These are phyloP conservation scores for Pollenia labialis DNA, from an alignment of 2,888 invertebrate species.

Conservation along the genomic window DNA sequence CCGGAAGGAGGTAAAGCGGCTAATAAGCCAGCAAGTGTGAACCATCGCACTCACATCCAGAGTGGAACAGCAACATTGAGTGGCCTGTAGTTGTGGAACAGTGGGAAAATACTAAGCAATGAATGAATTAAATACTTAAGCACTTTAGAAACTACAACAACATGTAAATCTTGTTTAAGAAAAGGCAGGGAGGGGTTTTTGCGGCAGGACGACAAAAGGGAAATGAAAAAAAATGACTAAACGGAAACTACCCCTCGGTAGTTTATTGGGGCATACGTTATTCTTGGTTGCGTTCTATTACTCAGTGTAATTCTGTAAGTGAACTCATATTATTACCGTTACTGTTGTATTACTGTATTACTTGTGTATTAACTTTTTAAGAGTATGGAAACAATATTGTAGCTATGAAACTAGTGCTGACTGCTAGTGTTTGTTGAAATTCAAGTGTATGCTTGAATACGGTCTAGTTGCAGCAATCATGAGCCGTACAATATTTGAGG, in stretches of 20 bases:
- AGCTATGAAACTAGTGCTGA: background rate
- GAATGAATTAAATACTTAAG: background rate
- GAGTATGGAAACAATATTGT: background rate
- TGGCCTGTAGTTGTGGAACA: constrained; percentile 4
- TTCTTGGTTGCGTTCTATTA: constrained; percentile 7
- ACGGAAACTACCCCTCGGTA: constrained; percentile 61
- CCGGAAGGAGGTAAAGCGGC: too few species aligned
- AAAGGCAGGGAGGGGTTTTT: constrained; percentile 3
- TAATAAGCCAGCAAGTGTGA: background rate
- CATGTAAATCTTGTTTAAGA: background rate
- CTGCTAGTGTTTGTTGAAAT: background rate
- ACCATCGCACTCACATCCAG: background rate
- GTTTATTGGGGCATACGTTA: constrained; percentile 49
- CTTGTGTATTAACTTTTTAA: background rate
- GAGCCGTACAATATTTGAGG: background rate
- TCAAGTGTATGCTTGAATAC: constrained; percentile 1
- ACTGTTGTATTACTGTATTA: too few species aligned
- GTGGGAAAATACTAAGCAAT: constrained; percentile 29
- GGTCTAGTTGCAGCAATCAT: constrained; percentile 7
- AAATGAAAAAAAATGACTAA: constrained; percentile 56
- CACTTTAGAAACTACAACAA: background rate
- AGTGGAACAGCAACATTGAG: background rate
- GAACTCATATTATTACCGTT: background rate
- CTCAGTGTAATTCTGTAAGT: background rate
- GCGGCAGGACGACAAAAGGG: background rate